phyloP scores from a whole-genome alignment of 2,888 invertebrate genomes.

The Cosmia pyralina region DNA sequence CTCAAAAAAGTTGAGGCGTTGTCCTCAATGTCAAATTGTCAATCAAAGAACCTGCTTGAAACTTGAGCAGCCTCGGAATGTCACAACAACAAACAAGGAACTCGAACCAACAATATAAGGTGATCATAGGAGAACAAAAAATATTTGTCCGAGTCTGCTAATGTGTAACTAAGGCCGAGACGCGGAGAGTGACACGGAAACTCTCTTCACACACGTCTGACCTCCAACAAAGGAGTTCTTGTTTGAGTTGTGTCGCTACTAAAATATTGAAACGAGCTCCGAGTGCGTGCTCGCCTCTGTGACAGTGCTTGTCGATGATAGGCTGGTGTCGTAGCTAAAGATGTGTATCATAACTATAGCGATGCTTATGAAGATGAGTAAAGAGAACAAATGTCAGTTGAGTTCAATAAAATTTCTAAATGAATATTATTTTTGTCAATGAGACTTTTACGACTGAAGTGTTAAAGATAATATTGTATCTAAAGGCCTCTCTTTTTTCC shows the following conservation, averaged over 20 bases:
- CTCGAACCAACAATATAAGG: conserved; percentile 79
- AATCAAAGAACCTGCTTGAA: conserved; percentile 59
- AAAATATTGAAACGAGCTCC: conserved; percentile 88
- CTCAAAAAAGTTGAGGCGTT: conserved; percentile 22
- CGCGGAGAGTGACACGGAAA: conserved; percentile 87
- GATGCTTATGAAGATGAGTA: neutral
- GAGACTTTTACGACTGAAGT: neutral
- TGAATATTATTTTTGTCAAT: neutral
- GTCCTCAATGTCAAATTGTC: conserved; percentile 34
- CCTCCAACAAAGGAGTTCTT: conserved; percentile 88
- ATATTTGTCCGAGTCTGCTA: conserved; percentile 85
- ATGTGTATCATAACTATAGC: conserved; percentile 3
- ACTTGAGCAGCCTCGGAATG: conserved; percentile 65
- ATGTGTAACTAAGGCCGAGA: conserved; percentile 87
- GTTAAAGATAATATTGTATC: neutral
- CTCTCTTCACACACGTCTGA: conserved; percentile 89
- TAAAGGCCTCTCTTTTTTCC: neutral
- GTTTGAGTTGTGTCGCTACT: conserved; percentile 88
- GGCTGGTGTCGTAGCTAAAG: conserved; percentile 68
- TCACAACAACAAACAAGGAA: conserved; percentile 77
- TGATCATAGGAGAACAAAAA: conserved; percentile 88
- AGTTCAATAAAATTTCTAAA: neutral
- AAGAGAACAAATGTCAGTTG: neutral
- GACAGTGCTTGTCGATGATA: conserved; percentile 73
- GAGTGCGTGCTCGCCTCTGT: conserved; percentile 82